These are phyloP conservation scores for Phodopus roborovskii DNA, from an alignment of 2,113 vertebrate species.

Conservation along the genomic window DNA sequence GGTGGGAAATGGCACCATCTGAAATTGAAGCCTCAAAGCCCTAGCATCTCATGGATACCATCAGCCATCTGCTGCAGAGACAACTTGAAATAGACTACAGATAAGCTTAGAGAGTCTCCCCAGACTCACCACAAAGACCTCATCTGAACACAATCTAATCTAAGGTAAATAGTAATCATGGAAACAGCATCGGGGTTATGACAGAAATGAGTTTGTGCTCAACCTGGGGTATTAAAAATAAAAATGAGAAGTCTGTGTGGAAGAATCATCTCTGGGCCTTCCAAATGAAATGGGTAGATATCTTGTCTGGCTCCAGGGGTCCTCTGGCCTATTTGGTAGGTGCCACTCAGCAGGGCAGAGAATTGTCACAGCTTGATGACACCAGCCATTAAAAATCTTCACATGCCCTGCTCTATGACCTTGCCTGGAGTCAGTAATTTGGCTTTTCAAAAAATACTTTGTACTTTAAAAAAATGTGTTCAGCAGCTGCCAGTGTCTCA, in stretches of 20 bases:
- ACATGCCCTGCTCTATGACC: not conserved
- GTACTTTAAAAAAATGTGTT: not conserved
- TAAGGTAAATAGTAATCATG: conserved; percentile 33
- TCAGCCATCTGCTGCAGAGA: conserved; percentile 35
- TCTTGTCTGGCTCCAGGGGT: not conserved
- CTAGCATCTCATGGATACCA: not conserved
- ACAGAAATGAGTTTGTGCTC: not conserved
- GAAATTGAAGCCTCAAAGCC: conserved; percentile 21
- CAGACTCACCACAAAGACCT: not conserved
- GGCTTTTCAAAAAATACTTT: conserved; percentile 68
- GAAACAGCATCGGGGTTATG: not conserved
- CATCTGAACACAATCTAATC: not conserved
- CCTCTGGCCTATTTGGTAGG: not conserved
- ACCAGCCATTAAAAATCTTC: conserved; percentile 43
- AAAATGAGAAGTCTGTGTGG: not conserved
- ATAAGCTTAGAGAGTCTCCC: not conserved
- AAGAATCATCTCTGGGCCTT: not conserved
- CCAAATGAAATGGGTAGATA: not conserved
- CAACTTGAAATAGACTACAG: not conserved
- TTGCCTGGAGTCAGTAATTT: conserved; percentile 68
- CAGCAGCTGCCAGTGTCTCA: conserved; percentile 63
- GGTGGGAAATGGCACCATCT: not conserved
- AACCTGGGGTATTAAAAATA: not conserved
- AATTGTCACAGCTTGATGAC: not conserved
- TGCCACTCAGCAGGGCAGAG: not conserved